Base-by-base conservation (phyloP, 2,888 invertebrate species). In the Cosmorhoe ocellata region DNA sequence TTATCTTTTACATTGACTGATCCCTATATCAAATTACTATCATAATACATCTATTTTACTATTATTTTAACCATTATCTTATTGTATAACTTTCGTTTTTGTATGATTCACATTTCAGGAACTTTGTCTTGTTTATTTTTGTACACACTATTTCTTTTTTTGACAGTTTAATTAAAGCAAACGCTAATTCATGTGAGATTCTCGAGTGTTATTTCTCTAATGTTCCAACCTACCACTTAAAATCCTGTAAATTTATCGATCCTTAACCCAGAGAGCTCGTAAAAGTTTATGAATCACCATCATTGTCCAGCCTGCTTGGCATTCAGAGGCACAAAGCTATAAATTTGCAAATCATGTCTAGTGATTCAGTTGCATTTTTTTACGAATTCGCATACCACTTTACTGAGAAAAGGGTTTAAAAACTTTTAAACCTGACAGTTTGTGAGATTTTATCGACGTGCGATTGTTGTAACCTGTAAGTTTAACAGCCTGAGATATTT, bases 271-370 rank as follows among this genome's bases (percentile, higher is more conserved):
- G 9, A 51, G 50, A 24, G 33, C 30, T 58, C 59, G 55, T 59
- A 59, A 61, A 63, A 46, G 48, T 52, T 52, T 56, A 56, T 75
- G 78, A 78, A 61, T 78, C 78, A 76, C 67, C 61, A 67, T 61
- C 59, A 58, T 63, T 55, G 63, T 58, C 62, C 64, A 66, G 67
- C 72, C 78, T 76, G 76, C 71, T 86, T 83, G 71, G 76, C 77
- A 84, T 84, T 79, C 85, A 76, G 67, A 63, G 66, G 74, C 74
- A 69, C 68, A 72, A 71, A 67, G 66, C 76, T 69, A 78, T 79
- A 78, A 77, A 76, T 76, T 78, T 69, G 81, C 84, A 82, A 84
- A 79, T 85, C 84, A 82, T 75, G 74, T 70, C 67, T 74, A 78
- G 68, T 85, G 84, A 85, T 72, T 83, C 83, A 83, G 75, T 64